Percentiles rank a stretch among this genome's conserved stretches.
Conservation (phyloP, 2,797 vertebrate species). For the Borostomias antarcticus region DNA sequence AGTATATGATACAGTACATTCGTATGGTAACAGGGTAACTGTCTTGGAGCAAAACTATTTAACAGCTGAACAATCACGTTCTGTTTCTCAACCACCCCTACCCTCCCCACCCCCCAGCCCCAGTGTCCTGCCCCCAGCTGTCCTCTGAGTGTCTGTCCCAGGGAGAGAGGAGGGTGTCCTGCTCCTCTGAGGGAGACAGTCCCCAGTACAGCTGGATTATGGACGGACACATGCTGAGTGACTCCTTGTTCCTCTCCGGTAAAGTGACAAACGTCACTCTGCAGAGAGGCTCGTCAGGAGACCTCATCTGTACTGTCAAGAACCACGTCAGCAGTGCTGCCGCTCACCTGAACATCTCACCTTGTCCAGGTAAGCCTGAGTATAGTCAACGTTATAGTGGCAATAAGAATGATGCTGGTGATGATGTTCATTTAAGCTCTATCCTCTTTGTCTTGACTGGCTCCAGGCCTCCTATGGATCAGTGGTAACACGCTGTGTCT, state of each 20-base stretch:
- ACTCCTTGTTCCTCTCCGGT: too few species aligned
- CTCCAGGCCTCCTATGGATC: constrained; percentile 34
- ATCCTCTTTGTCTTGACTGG: not conserved
- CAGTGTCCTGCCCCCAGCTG: constrained; percentile 48
- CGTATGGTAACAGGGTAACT: too few species aligned
- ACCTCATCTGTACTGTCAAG: constrained; percentile 42
- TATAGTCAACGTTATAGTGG: not conserved
- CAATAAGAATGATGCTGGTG: not conserved
- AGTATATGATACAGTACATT: too few species aligned
- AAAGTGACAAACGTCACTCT: constrained; percentile 44
- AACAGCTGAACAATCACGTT: too few species aligned
- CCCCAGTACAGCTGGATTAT: constrained; percentile 61
- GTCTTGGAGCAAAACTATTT: not conserved
- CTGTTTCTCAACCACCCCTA: not conserved
- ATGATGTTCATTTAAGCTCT: not conserved
- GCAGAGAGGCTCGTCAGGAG: constrained; percentile 36
- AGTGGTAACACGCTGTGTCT: constrained; percentile 36
- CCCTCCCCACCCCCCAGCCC: constrained; percentile 55
- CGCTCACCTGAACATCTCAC: accelerated
- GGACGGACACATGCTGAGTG: constrained; percentile 40
- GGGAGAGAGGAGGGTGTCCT: constrained; percentile 48
- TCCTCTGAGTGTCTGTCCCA: constrained; percentile 48
- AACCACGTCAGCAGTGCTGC: constrained; percentile 22
- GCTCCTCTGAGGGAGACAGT: constrained; percentile 33
- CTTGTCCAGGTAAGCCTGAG: constrained; percentile 52